Base-by-base conservation (phyloP, 2,888 invertebrate genomes). In the Tetragnatha montana region DNA sequence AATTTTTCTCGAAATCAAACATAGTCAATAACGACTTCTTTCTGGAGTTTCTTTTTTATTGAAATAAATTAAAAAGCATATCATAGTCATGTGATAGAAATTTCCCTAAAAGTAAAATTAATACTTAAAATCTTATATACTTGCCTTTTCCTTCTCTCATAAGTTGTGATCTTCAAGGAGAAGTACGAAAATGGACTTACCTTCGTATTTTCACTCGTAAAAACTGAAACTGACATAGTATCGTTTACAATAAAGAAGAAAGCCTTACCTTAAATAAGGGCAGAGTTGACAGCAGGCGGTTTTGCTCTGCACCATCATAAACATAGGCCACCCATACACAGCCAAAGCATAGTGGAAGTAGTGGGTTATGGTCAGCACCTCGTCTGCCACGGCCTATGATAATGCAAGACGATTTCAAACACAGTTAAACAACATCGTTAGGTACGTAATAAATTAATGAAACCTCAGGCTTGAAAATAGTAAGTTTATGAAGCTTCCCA, bases 301-400 rank as follows among this genome's bases (percentile, higher is more conserved):
- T 80, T 95, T 94, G 70, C 95, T 95, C 93, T 96, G 95, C 91
- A 96, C 96, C 94, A 96, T 95, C 92, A 97, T 95, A 93, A 96
- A 97, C 94, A 97, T 95, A 78, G 97, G 97, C 97, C 97, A 97
- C 81, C 97, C 97, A 93, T 97, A 97, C 82, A 97, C 97, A 69
- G 96, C 96, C 89, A 97, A 95, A 71, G 97, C 97, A 93, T 96
- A 97, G 93, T 96, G 95, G 95, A 97, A 97, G 93, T 95, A 97
- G 93, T 97, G 96, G 92, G 97, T 92, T 83, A 94, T 93, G 74
- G 92, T 93, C 87, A 92, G 92, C 91, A 93, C 93, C 78, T 94
- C 93, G 19, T 93, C 92, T 91, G 93, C 92, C 17, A 93, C 93
- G 51, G 93, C 93, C 92, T 92, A 76, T 4, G 69, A 79, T n/a